These are phyloP conservation scores for Phodopus roborovskii DNA, from an alignment of 2,113 vertebrate genomes.

Conservation along the genomic window DNA sequence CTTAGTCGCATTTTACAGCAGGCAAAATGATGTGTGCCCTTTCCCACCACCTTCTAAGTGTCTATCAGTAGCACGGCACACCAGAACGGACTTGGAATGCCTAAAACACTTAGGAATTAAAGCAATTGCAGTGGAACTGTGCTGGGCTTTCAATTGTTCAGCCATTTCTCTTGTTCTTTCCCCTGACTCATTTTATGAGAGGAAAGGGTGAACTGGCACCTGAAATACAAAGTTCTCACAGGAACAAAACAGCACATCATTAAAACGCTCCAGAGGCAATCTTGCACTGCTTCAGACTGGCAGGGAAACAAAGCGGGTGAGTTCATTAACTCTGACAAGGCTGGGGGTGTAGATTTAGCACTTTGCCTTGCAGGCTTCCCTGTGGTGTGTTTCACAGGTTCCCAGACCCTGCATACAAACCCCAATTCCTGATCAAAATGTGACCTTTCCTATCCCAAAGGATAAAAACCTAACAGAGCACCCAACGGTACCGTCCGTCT, in stretches of 20 bases:
- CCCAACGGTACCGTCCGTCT: background rate
- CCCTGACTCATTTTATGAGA: conserved; percentile 62
- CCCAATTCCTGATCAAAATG: background rate
- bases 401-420: background rate
- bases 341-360: background rate
- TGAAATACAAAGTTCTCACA: conserved; percentile 58
- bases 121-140: conserved; percentile 2
- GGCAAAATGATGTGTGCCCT: conserved; percentile 16
- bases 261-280: conserved; percentile 39
- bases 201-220: conserved; percentile 67
- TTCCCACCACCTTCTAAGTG: conserved; percentile 19
- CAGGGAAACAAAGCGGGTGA: conserved; percentile 38
- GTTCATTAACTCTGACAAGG: background rate
- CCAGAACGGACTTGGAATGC: conserved; percentile 38
- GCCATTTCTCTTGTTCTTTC: conserved; percentile 53
- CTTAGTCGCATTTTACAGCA: conserved; percentile 34
- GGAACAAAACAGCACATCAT: conserved; percentile 53
- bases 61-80: background rate
- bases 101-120: conserved; percentile 66
- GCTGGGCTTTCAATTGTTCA: conserved; percentile 53
- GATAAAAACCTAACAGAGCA: background rate
- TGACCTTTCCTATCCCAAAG: background rate
- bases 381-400: background rate
- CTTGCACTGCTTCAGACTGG: background rate
- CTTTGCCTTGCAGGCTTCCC: background rate